Conservation (phyloP, 2,797 vertebrate species). For the Phalanger gymnotis region DNA sequence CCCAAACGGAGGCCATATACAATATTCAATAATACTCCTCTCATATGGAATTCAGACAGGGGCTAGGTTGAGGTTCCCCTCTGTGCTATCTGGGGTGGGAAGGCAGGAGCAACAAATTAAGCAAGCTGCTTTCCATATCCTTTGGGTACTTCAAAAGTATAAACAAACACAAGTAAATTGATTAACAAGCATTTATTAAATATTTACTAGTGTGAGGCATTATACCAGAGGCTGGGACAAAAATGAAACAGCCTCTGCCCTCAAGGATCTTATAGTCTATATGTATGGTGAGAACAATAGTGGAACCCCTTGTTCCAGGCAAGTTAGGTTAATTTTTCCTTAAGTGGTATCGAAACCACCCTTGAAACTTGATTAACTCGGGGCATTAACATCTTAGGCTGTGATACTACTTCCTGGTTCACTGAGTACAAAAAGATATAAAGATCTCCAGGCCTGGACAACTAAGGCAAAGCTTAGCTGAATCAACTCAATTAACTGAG, state of each 20-base stretch:
- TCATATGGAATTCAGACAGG: conserved; percentile 1
- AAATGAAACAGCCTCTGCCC: neutral
- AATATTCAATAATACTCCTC: conserved; percentile 30
- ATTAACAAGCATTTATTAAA: neutral
- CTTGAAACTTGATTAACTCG: neutral
- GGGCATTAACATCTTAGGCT: neutral
- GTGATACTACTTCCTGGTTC: neutral
- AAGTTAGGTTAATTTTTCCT: neutral
- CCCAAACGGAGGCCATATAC: conserved; percentile 11
- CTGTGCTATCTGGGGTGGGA: neutral
- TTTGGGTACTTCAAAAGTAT: neutral
- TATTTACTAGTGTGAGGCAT: neutral
- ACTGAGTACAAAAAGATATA: neutral
- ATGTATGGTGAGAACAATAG: neutral
- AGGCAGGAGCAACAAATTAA: neutral
- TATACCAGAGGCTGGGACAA: neutral
- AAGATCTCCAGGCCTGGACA: neutral
- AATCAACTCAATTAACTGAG: neutral
- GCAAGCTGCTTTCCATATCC: neutral
- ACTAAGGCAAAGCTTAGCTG: neutral
- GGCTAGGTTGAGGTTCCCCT: conserved; percentile 11
- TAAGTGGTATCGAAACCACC: neutral
- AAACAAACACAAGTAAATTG: neutral
- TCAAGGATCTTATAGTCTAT: neutral
- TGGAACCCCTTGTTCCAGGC: neutral